phyloP scores from a whole-genome alignment of 2,797 vertebrate species.

The Paguma larvata region DNA sequence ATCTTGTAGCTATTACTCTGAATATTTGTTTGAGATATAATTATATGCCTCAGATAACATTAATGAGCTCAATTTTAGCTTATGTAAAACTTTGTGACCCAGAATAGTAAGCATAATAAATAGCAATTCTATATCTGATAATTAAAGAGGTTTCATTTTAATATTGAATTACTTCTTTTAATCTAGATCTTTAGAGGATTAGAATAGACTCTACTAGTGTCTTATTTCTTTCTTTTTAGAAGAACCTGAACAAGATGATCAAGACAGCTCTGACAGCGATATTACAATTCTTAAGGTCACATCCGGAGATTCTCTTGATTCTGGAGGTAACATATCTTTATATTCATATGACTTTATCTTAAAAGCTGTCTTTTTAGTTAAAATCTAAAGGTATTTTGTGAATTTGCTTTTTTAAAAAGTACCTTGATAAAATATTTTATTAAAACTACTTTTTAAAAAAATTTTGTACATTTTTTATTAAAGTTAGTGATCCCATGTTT shows the following conservation, averaged over 20 bases:
- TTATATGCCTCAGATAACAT: neutral
- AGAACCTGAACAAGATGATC: conserved; percentile 74
- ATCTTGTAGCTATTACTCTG: neutral
- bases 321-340: conserved; percentile 67
- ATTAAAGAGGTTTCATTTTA: neutral
- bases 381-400: conserved; percentile 15
- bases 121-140: neutral
- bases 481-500: conserved; percentile 28
- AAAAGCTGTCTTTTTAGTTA: conserved; percentile 54
- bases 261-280: conserved; percentile 53
- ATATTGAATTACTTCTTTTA: neutral
- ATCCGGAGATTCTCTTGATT: conserved; percentile 52
- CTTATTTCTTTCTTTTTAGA: conserved; percentile 60
- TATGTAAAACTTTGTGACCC: conserved; percentile 9
- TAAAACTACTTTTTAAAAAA: conserved; percentile 6
- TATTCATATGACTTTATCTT: neutral
- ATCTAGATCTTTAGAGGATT: neutral
- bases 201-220: neutral
- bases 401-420: conserved; percentile 5
- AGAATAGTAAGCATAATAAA: conserved; percentile 30
- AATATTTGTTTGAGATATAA: conserved; percentile 46
- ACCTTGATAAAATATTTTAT: neutral
- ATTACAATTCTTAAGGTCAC: neutral
- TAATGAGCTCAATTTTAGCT: conserved; percentile 21
- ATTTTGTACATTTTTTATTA: neutral